These are phyloP conservation scores for Tipula helvola DNA, from an alignment of 2,888 invertebrate genomes.

Conservation along the genomic window DNA sequence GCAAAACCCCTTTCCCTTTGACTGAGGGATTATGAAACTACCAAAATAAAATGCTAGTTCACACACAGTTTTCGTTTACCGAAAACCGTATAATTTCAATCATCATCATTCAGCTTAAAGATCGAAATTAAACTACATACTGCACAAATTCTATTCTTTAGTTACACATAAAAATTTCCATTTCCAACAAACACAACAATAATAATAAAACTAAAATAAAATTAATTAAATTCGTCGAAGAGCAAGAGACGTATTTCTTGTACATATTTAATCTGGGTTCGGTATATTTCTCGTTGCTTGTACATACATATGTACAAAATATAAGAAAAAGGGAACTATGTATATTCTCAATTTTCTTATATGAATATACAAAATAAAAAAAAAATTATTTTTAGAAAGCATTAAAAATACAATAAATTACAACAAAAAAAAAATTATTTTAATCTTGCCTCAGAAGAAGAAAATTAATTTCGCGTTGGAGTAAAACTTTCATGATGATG, in stretches of 20 bases:
- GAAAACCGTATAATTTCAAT: too few relatives aligned
- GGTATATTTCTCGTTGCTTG: neutral
- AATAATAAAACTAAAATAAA: neutral
- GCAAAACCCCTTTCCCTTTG: too few relatives aligned
- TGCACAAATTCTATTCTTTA: neutral
- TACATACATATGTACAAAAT: neutral
- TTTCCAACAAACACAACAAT: neutral
- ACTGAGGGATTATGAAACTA: too few relatives aligned
- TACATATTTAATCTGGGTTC: neutral
- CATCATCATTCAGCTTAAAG: neutral
- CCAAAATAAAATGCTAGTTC: too few relatives aligned
- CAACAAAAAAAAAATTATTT: neutral
- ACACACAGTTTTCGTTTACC: too few relatives aligned
- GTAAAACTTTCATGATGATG: neutral
- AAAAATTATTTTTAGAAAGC: neutral
- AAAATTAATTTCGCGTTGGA: conserved; percentile 4
- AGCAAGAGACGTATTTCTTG: neutral
- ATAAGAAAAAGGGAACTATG: neutral
- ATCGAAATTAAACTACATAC: neutral
- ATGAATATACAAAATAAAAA: neutral
- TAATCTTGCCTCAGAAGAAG: conserved; percentile 4
- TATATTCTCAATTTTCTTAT: neutral
- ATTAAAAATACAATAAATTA: neutral
- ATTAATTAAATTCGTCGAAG: neutral
- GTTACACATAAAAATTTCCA: too few relatives aligned